These are phyloP conservation scores for Plusia festucae DNA, from an alignment of 2,888 invertebrate species.

Conservation along the genomic window DNA sequence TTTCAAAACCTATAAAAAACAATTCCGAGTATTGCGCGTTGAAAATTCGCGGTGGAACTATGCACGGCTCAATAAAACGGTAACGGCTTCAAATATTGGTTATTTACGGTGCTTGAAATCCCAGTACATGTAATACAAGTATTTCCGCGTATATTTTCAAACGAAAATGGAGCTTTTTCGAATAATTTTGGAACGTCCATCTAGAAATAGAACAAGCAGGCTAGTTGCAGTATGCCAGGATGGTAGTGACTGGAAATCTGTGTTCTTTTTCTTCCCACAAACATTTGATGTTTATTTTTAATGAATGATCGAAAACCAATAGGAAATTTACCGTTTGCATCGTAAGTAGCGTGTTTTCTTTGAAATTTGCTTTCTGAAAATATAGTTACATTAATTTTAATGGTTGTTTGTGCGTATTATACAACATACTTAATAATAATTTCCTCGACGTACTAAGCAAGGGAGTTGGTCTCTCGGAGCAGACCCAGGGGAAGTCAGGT, in stretches of 20 bases:
- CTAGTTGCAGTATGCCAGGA: too few relatives aligned
- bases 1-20: background rate
- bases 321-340: too few relatives aligned
- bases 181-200: too few relatives aligned
- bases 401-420: background rate
- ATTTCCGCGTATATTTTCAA: too few relatives aligned
- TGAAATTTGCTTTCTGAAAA: background rate
- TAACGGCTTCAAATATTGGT: background rate
- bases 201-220: too few relatives aligned
- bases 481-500: background rate
- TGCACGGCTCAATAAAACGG: background rate
- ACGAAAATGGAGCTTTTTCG: too few relatives aligned
- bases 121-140: background rate
- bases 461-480: conserved; percentile 1
- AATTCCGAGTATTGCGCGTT: background rate
- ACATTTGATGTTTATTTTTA: too few relatives aligned
- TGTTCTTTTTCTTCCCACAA: too few relatives aligned
- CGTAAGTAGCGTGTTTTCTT: too few relatives aligned
- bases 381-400: background rate
- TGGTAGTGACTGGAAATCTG: too few relatives aligned
- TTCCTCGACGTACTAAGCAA: conserved; percentile 1
- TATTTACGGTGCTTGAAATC: background rate
- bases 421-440: conserved; percentile 4
- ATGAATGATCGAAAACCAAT: too few relatives aligned
- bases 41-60: background rate